Evolutionary conservation across 1,140 invertebrate genomes (phyloP).

Genomic region (Temnothorax nylanderi): DNA sequence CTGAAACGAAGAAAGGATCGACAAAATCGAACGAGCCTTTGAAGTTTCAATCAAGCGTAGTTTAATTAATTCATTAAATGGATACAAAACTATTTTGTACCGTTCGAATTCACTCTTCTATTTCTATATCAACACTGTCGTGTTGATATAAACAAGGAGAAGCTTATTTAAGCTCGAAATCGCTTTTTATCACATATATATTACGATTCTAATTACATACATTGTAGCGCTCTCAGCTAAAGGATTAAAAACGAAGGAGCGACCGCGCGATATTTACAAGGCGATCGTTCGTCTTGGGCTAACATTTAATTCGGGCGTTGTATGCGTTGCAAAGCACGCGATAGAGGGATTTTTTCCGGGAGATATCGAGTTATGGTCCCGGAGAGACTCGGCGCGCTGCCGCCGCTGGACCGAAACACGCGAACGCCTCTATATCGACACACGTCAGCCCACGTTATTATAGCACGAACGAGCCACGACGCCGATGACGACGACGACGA

Average conservation of each 20-base stretch:
- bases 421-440: slow-evolving; percentile 43
- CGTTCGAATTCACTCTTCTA: not conserved
- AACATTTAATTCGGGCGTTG: slow-evolving; percentile 40
- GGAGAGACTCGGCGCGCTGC: slow-evolving; percentile 13
- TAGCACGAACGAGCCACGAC: slow-evolving; percentile 12
- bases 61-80: not conserved
- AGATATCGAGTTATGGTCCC: slow-evolving; percentile 59
- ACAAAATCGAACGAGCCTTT: not conserved
- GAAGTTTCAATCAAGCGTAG: not conserved
- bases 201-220: not conserved
- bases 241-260: not conserved
- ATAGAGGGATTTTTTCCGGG: slow-evolving; percentile 46
- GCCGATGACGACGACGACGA: not conserved
- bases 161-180: not conserved
- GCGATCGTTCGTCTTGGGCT: slow-evolving; percentile 7
- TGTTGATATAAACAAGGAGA: not conserved
- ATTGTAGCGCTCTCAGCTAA: not conserved
- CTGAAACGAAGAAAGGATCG: not conserved
- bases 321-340: slow-evolving; percentile 42
- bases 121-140: not conserved
- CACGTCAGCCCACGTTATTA: slow-evolving; percentile 49
- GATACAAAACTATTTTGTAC: not conserved
- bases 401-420: slow-evolving; percentile 51
- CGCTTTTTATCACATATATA: not conserved
- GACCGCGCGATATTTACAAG: slow-evolving; percentile 43